Evolutionary conservation across 2,113 vertebrate genomes (phyloP).

Genomic region (Sigmodon hispidus): DNA sequence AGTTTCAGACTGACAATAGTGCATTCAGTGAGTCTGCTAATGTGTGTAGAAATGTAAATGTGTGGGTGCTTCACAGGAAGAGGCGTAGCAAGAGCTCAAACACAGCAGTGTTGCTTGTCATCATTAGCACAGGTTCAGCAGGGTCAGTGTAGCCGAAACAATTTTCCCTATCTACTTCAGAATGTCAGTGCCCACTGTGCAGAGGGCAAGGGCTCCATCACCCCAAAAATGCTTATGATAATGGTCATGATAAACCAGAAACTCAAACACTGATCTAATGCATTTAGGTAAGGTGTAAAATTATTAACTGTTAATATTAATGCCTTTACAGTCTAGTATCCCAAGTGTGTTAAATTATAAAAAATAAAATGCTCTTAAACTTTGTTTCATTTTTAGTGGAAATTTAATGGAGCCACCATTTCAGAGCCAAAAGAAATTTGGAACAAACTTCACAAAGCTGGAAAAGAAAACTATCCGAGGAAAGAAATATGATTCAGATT

Average conservation of each 20-base stretch:
- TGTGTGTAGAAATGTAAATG: neutral
- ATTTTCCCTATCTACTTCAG: neutral
- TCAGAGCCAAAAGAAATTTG: conserved; percentile 89
- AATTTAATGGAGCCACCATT: conserved; percentile 95
- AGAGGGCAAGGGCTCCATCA: neutral
- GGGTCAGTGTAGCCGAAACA: neutral
- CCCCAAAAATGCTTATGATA: neutral
- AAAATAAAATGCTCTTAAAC: conserved; percentile 59
- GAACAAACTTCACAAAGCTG: conserved; percentile 93
- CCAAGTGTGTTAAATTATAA: conserved; percentile 29
- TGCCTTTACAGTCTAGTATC: neutral
- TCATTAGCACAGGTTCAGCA: neutral
- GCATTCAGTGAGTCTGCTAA: conserved; percentile 2
- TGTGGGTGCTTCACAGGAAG: neutral
- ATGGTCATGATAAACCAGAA: neutral
- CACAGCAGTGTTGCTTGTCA: neutral
- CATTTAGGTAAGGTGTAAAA: neutral
- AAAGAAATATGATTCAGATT: conserved; percentile 94
- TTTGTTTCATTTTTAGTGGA: conserved; percentile 87
- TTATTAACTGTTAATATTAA: neutral
- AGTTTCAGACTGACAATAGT: neutral
- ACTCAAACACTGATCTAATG: neutral
- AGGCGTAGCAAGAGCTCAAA: neutral
- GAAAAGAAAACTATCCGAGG: conserved; percentile 98
- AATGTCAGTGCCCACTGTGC: neutral